Evolutionary conservation across 2,113 vertebrate genomes (phyloP).

Genomic region (Podarcis muralis): DNA sequence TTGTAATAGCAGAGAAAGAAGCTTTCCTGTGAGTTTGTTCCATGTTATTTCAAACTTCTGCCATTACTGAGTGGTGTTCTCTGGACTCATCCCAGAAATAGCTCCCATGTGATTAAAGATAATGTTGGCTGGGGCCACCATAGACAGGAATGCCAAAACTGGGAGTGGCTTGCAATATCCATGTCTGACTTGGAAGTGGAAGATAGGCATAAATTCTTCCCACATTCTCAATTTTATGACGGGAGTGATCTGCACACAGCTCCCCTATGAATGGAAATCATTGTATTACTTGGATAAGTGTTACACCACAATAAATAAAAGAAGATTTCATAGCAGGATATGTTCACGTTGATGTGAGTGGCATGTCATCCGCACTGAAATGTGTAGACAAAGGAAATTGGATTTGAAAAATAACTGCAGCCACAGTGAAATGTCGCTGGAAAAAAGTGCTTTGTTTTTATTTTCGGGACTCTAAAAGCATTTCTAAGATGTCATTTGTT

Average conservation of each 20-base stretch:
- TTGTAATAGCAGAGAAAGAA: not conserved
- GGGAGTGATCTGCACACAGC: not conserved
- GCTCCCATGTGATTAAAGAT: not conserved
- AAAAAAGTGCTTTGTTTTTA: constrained; percentile 33
- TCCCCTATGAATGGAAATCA: not conserved
- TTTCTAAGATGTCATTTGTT: constrained; percentile 40
- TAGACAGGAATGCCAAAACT: not conserved
- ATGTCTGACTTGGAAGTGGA: not conserved
- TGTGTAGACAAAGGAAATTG: constrained; percentile 6
- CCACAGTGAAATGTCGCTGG: constrained; percentile 25
- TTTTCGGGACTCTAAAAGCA: constrained; percentile 27
- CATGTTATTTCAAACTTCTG: not conserved
- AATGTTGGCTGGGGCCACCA: not conserved
- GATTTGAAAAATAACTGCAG: not conserved
- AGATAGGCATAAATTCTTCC: not conserved
- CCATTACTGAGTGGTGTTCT: not conserved
- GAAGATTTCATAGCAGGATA: not conserved
- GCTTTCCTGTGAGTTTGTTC: not conserved
- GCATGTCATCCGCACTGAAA: constrained; percentile 11
- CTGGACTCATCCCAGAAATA: not conserved
- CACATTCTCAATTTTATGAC: not conserved
- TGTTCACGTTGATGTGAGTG: constrained; percentile 1
- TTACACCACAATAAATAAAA: constrained; percentile 11
- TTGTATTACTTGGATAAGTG: not conserved
- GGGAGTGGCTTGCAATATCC: not conserved